Evolutionary conservation across 2,113 vertebrate species (phyloP), one percentile per base, ranked within the genome.

Genomic region (Dryoscopus gambensis): DNA sequence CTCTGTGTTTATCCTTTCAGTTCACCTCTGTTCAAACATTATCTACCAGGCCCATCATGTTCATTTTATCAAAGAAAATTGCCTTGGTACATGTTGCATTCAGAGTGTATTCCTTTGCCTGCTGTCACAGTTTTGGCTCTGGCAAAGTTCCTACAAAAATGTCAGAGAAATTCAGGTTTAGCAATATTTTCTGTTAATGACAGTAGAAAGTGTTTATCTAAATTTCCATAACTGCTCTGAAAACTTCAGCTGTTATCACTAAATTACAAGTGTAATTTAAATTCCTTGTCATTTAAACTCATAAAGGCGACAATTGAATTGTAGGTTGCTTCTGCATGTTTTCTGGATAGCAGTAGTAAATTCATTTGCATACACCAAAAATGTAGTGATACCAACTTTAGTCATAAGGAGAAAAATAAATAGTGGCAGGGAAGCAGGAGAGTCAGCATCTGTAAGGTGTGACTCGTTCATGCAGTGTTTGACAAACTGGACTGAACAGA

Each of bases 11-110:
- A 75, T 44, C n/a, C 68, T 83, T 93, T 70, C 77, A 83, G 62
- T 95, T 96, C 50, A 76, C 86, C 95, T 95, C 97, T 94, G 91
- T 92, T 87, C 65, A 81, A 42, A 37, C 57, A 22, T 67, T 70
- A 35, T 53, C 71, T 84, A 52, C 39, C 27, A 20, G 39, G 33
- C 47, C 35, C 23, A 4, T 60, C 21, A 1, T 39, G 20, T 70
- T 84, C 9, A 6, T 42, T 75, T 93, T 78, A 50, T 44, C 35
- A 27, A 60, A 71, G 40, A 68, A 81, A 55, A 75, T n/a, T 55
- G 13, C 40, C 69, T 60, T 6, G 3, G 5, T 65, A 9, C 1
- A 0, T 52, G 19, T 44, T 68, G 50, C 24, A 15, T 71, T 69
- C 50, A 30, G 47, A 84, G 44, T 47, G 21, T 93, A 19, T 89